Percentiles rank a stretch among this genome's conserved stretches.
phyloP scores from a whole-genome alignment of 2,113 vertebrate species.

The Nettapus auritus region DNA sequence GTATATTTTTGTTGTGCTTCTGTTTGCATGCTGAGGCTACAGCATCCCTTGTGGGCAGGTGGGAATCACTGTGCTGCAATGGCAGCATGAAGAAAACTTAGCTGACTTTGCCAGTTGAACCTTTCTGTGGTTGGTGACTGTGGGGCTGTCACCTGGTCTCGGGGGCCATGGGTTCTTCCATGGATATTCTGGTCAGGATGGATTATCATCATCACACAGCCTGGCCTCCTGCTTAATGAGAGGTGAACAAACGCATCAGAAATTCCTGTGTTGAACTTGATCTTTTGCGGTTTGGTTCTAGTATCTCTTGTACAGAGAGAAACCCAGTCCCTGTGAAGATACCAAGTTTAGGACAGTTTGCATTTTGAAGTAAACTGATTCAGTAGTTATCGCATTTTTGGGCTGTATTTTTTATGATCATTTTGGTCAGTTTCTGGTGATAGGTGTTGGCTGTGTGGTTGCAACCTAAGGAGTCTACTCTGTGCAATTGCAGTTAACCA shows the following conservation, averaged over 20 bases:
- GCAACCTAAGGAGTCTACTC: not conserved
- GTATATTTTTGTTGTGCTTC: not conserved
- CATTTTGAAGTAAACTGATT: not conserved
- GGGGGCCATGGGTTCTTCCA: not conserved
- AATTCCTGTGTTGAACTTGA: not conserved
- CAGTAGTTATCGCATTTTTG: not conserved
- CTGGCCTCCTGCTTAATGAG: not conserved
- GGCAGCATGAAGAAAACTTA: not conserved
- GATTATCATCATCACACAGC: not conserved
- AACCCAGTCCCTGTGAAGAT: not conserved
- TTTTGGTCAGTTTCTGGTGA: not conserved
- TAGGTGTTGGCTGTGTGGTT: not conserved
- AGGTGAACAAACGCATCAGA: not conserved
- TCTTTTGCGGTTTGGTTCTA: not conserved
- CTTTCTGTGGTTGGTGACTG: not conserved
- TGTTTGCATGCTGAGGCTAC: rapidly evolving
- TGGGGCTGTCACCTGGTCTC: not conserved
- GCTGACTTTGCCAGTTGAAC: not conserved
- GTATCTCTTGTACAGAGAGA: not conserved
- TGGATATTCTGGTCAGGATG: not conserved
- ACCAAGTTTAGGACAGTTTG: not conserved
- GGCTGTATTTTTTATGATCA: rapidly evolving
- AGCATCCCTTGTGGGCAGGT: not conserved
- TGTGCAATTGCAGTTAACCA: not conserved
- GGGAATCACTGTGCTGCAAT: not conserved